Evolutionary conservation across 2,113 vertebrate genomes (phyloP).

Genomic region (Hoplias malabaricus): DNA sequence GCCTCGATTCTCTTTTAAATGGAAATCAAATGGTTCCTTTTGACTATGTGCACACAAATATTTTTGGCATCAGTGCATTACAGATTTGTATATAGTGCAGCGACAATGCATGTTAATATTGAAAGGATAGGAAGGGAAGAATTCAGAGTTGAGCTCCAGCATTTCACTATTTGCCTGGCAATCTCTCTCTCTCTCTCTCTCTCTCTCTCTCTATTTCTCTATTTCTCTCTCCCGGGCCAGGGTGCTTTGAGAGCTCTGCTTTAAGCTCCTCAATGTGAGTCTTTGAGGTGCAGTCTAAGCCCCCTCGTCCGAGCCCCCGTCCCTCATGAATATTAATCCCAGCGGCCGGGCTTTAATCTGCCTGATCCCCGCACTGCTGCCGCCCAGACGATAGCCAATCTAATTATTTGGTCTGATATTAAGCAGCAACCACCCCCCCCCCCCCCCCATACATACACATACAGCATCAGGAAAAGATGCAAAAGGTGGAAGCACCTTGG

Average conservation of each 20-base stretch:
- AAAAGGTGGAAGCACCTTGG: constrained; percentile 1
- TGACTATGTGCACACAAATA: no score
- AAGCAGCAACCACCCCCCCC: constrained; percentile 59
- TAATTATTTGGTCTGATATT: constrained; percentile 99
- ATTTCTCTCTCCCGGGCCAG: constrained; percentile 11
- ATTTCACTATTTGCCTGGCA: background rate
- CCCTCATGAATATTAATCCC: constrained; percentile 96
- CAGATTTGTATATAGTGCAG: no score
- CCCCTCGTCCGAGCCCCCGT: constrained; percentile 63
- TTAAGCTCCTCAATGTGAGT: constrained; percentile 63
- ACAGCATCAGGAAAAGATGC: constrained; percentile 25
- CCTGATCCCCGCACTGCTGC: constrained; percentile 92
- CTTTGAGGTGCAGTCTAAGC: constrained; percentile 70
- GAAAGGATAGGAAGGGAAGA: background rate
- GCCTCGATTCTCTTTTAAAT: no score
- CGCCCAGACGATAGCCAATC: constrained; percentile 91
- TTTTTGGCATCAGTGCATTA: no score
- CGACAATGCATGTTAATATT: background rate
- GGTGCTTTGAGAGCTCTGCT: constrained; percentile 55
- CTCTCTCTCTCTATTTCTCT: background rate
- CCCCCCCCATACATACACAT: constrained; percentile 17
- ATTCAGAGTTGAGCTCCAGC: background rate
- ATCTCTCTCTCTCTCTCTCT: background rate
- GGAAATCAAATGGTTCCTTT: no score
- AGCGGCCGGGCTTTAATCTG: constrained; percentile 86